Base-by-base conservation (phyloP, 2,113 vertebrate genomes). In the Callorhinus ursinus region DNA sequence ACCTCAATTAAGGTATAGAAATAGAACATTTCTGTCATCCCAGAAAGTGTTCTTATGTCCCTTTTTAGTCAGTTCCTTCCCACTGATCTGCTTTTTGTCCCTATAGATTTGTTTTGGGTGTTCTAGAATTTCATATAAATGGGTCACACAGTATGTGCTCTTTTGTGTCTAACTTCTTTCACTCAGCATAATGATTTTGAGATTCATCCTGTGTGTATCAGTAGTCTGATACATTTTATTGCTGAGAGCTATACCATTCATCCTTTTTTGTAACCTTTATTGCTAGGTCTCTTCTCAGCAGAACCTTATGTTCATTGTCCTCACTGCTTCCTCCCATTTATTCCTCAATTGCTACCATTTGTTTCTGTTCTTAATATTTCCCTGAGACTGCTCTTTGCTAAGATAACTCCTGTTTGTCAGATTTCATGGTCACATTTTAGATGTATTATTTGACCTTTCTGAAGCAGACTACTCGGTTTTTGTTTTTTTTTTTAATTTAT, bases 231-330 rank as follows among this genome's bases (percentile, higher is more conserved):
- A 28, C 6, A 36, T 81, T 95, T 93, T 77, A 57, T 63, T 88
- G 53, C 72, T 55, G 31, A 55, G 28, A 16, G 28, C 26, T 53
- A 18, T 80, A 83, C 22, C 28, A 15, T 67, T 49, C 39, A 42
- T n/a, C 21, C 36, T 96, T 2, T 57, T 96, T 82, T 90, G 84
- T 71, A 90, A 82, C 51, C 19, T 88, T 72, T 80, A 79, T 81
- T 88, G 42, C 49, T 16, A 87, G 14, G n/a, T 65, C 24, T 90
- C 33, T 96, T 85, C 53, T 51, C 67, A 36, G 65, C 1, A 46
- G 67, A 39, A 49, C 80, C 13, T 59, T 67, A 2, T 65, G 33
- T 69, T 55, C 15, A 16, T 9, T 18, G 67, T 83, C 53, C 77
- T 74, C 49, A 51, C 10, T 76, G 49, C 69, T 13, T 81, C 16